These are phyloP conservation scores for Dendrolimus punctatus DNA, from an alignment of 1,140 invertebrate species.

Conservation along the genomic window DNA sequence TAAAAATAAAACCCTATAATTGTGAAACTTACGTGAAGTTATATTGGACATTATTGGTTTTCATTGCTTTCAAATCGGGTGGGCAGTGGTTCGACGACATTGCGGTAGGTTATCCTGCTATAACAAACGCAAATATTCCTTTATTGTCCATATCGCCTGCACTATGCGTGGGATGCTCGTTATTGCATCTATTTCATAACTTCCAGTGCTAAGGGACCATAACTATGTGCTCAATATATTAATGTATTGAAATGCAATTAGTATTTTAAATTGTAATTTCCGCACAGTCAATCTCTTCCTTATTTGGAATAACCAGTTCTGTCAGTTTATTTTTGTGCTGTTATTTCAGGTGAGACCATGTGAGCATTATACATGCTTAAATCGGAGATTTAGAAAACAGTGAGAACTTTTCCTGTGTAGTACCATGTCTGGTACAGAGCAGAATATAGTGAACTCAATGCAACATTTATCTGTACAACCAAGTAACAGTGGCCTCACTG, in stretches of 20 bases:
- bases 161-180: constrained; percentile 61
- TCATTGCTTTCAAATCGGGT: background rate
- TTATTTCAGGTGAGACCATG: constrained; percentile 44
- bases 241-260: background rate
- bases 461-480: constrained; percentile 66
- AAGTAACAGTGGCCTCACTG: constrained; percentile 55
- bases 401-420: constrained; percentile 32
- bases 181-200: constrained; percentile 25
- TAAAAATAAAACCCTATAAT: background rate
- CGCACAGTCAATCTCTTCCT: too few species aligned
- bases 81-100: constrained; percentile 20
- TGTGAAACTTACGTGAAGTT: constrained; percentile 1
- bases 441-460: constrained; percentile 64
- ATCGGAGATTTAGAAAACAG: constrained; percentile 32
- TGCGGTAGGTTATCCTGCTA: constrained; percentile 24
- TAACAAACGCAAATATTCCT: constrained; percentile 21
- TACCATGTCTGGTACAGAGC: constrained; percentile 70
- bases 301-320: too few species aligned
- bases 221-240: too few species aligned
- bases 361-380: constrained; percentile 23
- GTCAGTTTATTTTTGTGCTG: constrained; percentile 1
- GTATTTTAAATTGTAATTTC: too few species aligned
- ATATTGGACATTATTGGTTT: background rate
- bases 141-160: constrained; percentile 28
- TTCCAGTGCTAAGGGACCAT: background rate